Conservation (phyloP, 2,113 vertebrate species). For the Parus major region DNA sequence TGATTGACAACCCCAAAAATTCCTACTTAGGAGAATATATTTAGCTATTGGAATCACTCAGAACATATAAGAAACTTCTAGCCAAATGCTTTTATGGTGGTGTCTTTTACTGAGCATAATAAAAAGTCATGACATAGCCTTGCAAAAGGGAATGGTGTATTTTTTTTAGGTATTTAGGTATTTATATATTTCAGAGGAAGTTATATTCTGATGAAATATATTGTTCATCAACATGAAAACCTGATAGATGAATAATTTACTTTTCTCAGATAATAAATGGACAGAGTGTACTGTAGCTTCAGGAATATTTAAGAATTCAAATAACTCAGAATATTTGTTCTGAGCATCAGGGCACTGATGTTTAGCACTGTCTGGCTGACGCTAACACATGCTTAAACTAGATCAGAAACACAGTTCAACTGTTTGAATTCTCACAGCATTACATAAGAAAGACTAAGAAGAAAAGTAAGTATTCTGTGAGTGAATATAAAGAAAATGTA, state of each 20-base stretch:
- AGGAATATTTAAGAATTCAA: not conserved
- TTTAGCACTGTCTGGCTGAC: not conserved
- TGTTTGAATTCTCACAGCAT: slow-evolving; percentile 8
- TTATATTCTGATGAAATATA: not conserved
- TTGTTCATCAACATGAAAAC: not conserved
- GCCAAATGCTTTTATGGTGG: not conserved
- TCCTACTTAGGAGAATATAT: not conserved
- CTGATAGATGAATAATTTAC: not conserved
- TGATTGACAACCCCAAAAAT: not conserved
- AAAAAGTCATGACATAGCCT: not conserved
- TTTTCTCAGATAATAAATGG: not conserved
- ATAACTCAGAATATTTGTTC: not conserved
- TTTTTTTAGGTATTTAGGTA: not conserved
- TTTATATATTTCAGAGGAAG: not conserved
- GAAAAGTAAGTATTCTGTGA: not conserved
- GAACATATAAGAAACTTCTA: not conserved
- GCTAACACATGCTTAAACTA: not conserved
- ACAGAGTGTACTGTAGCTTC: not conserved
- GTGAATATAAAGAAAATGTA: not conserved
- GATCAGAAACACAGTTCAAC: not conserved
- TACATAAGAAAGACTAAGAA: not conserved
- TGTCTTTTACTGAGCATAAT: not conserved
- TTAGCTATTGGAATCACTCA: not conserved
- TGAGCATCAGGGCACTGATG: not conserved
- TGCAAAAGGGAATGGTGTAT: not conserved